A percentile compares a stretch with the other conserved stretches of the same genome.
Conservation (phyloP, 2,888 invertebrate species). For the Patella pellucida region DNA sequence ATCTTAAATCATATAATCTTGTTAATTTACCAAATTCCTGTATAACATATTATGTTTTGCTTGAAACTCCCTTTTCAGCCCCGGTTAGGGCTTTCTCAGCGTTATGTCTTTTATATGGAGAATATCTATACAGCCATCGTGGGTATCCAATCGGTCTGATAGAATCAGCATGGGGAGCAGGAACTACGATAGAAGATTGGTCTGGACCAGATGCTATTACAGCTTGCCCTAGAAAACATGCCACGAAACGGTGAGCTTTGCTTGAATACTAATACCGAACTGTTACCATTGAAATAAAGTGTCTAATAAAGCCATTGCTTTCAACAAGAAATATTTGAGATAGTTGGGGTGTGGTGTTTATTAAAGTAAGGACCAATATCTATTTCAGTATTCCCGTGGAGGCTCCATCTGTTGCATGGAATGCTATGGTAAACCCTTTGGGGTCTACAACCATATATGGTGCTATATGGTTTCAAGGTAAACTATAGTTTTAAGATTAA, state of each 20-base stretch:
- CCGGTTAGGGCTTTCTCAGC: conserved; percentile 54
- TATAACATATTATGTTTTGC: not conserved
- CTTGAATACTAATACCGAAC: not conserved
- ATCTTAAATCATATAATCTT: too few species aligned
- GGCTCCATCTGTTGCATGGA: conserved; percentile 44
- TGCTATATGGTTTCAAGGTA: conserved; percentile 63
- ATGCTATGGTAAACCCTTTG: conserved; percentile 61
- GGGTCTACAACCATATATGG: conserved; percentile 54
- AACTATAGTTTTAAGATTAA: not conserved
- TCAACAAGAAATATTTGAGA: too few species aligned
- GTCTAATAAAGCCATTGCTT: too few species aligned
- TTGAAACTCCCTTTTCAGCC: conserved; percentile 31
- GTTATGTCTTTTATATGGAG: conserved; percentile 63
- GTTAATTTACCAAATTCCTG: too few species aligned
- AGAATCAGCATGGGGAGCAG: conserved; percentile 47
- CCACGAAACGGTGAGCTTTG: not conserved
- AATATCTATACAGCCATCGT: conserved; percentile 51
- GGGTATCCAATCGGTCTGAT: conserved; percentile 57
- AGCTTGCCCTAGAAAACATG: not conserved
- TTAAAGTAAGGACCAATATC: too few species aligned
- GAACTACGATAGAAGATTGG: conserved; percentile 59
- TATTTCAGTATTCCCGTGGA: conserved; percentile 15
- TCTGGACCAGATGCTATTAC: conserved; percentile 47
- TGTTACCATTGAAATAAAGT: too few species aligned
- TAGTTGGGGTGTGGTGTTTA: too few species aligned